These are phyloP conservation scores for Chiroxiphia lanceolata DNA, from an alignment of 2,797 vertebrate species.

Conservation along the genomic window DNA sequence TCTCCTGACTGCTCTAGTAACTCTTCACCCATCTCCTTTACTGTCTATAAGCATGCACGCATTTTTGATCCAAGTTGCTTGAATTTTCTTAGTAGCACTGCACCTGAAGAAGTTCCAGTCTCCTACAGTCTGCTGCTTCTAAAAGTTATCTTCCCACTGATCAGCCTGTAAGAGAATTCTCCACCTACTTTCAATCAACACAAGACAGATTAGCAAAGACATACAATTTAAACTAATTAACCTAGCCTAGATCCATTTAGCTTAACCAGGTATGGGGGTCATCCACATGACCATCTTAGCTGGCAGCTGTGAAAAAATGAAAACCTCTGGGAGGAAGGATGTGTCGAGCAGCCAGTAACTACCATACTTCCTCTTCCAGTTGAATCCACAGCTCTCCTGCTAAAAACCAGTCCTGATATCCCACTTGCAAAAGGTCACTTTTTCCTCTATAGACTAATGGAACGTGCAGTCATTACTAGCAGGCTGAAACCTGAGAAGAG, in stretches of 20 bases:
- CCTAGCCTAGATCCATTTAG: slow-evolving; percentile 1
- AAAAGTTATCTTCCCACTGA: background rate
- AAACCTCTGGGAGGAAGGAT: slow-evolving; percentile 50
- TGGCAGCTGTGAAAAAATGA: slow-evolving; percentile 4
- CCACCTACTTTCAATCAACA: slow-evolving; percentile 26
- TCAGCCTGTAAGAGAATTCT: background rate
- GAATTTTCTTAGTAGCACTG: background rate
- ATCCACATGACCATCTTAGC: background rate
- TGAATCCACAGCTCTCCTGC: background rate
- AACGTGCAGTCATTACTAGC: background rate
- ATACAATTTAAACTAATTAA: slow-evolving; percentile 38
- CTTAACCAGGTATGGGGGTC: slow-evolving; percentile 37
- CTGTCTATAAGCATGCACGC: background rate
- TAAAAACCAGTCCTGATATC: background rate
- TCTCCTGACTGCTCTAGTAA: background rate
- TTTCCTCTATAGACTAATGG: background rate
- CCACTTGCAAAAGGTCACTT: background rate
- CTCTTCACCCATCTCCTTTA: background rate
- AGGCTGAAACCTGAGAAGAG: background rate
- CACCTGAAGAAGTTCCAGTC: background rate
- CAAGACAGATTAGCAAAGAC: background rate
- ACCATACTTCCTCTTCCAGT: background rate
- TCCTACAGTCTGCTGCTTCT: background rate
- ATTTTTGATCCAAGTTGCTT: background rate
- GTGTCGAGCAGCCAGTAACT: slow-evolving; percentile 2